These are phyloP conservation scores for Siniperca chuatsi DNA, from an alignment of 2,113 vertebrate species.

Conservation along the genomic window DNA sequence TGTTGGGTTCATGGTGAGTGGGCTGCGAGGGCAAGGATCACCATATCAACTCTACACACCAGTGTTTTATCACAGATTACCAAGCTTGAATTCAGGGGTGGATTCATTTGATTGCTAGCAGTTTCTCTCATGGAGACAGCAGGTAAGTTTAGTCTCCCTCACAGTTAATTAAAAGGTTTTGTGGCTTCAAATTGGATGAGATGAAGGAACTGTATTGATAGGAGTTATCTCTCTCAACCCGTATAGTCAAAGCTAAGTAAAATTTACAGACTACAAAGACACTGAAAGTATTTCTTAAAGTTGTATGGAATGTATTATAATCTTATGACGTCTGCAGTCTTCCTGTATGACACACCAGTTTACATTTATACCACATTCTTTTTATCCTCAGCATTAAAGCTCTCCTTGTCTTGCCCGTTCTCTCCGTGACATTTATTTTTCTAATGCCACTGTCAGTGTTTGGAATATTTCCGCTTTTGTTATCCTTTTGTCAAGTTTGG, in stretches of 20 bases:
- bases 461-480: slow-evolving; percentile 47
- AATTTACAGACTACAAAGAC: not conserved
- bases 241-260: not conserved
- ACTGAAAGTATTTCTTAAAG: not conserved
- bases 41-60: not conserved
- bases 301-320: not conserved
- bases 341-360: not conserved
- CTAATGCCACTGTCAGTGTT: slow-evolving; percentile 48
- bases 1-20: slow-evolving; percentile 22
- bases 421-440: slow-evolving; percentile 73
- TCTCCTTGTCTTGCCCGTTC: not conserved
- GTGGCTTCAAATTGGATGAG: slow-evolving; percentile 1
- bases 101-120: not conserved
- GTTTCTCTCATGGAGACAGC: slow-evolving; percentile 10
- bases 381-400: slow-evolving; percentile 20
- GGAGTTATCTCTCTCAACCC: not conserved
- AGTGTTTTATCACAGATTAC: slow-evolving; percentile 30
- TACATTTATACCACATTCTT: slow-evolving; percentile 2
- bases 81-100: not conserved
- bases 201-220: not conserved
- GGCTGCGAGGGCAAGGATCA: not conserved
- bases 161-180: slow-evolving; percentile 14
- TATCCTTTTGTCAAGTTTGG: slow-evolving; percentile 62
- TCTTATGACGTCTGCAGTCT: not conserved
- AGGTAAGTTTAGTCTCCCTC: slow-evolving; percentile 13